Evolutionary conservation across 2,888 invertebrate species (phyloP), one percentile per base, ranked within the genome.

Genomic region (Oscheius onirici): DNA sequence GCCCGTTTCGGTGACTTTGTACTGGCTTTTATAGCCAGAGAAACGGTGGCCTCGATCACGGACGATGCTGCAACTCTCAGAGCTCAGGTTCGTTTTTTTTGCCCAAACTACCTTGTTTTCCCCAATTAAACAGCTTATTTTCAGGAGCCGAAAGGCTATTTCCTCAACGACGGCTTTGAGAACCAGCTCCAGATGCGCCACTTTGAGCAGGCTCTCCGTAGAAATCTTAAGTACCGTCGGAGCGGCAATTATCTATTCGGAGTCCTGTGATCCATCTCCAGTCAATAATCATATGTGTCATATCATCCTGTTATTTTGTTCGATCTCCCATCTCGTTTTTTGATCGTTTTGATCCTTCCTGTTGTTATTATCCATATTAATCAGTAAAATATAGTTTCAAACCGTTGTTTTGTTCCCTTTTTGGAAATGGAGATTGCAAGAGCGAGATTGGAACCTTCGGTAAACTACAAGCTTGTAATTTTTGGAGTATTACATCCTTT

Each of bases 151-250:
- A 5, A 13, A 11, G 40, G 54, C 22, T 71, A 26, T 26, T 71
- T 71, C 54, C n/a, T 26, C 6, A 24, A 63, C 34, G 63, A 70
- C 41, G 61, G 63, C 15, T n/a, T 41, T 11, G 13, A 34, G 17
- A 24, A n/a, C 8, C 5, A 13, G 11, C n/a, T 70, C 52, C 71
- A 71, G 49, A 34, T 55, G 17, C 65, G 71, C 2, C 71, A 71
- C 40, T 71, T 65, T 55, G 71, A 71, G 40, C 58, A 71, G 24
- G 71, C 71, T 15, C 46, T 71, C 28, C 57, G 65, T 24, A 24
- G 65, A 24, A 71, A 71, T 66, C 26, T 71, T 15, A 43, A 28
- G 20, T 66, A 49, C 41, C 55, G 71, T 28, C 58, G 46, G 2
- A 46, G 22, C 8, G 58, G 66, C 6, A 54, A 71, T 28, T 58